phyloP scores from a whole-genome alignment of 2,888 invertebrate species.

The Drosophila diplacantha region DNA sequence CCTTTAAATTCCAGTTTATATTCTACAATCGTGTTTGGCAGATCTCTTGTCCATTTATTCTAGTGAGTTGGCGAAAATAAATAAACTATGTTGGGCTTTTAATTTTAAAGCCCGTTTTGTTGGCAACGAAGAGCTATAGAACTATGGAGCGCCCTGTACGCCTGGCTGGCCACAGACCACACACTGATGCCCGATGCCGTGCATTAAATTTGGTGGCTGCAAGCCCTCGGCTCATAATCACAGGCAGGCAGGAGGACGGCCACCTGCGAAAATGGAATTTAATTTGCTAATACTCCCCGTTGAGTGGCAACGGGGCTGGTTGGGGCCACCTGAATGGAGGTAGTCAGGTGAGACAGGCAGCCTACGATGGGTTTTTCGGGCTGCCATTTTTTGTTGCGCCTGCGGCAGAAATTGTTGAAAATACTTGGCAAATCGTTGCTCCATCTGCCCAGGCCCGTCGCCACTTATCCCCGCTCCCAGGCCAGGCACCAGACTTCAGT shows the following conservation, averaged over 20 bases:
- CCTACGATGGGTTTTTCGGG: slow-evolving; percentile 35
- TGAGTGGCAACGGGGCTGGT: slow-evolving; percentile 12
- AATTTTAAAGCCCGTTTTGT: slow-evolving; percentile 17
- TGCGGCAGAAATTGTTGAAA: slow-evolving; percentile 54
- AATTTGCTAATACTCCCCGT: slow-evolving; percentile 45
- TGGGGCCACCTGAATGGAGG: slow-evolving; percentile 11
- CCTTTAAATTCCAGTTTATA: background rate
- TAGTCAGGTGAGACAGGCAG: slow-evolving; percentile 35
- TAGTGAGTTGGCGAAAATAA: slow-evolving; percentile 47
- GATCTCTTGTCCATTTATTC: slow-evolving; percentile 40
- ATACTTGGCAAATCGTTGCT: slow-evolving; percentile 55
- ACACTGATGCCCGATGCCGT: slow-evolving; percentile 11
- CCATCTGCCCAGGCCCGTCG: background rate
- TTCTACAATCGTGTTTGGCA: background rate
- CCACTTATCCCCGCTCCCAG: background rate
- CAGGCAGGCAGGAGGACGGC: slow-evolving; percentile 20
- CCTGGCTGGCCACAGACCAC: slow-evolving; percentile 33
- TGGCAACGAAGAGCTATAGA: background rate
- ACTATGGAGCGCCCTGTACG: slow-evolving; percentile 18
- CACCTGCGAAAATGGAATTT: slow-evolving; percentile 53
- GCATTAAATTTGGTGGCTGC: slow-evolving; percentile 38
- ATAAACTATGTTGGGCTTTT: slow-evolving; percentile 10
- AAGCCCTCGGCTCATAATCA: slow-evolving; percentile 43
- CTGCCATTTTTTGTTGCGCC: slow-evolving; percentile 42
- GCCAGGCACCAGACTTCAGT: slow-evolving; percentile 6